Evolutionary conservation across 2,797 vertebrate genomes (phyloP).

Genomic region (Propithecus deckenii): DNA sequence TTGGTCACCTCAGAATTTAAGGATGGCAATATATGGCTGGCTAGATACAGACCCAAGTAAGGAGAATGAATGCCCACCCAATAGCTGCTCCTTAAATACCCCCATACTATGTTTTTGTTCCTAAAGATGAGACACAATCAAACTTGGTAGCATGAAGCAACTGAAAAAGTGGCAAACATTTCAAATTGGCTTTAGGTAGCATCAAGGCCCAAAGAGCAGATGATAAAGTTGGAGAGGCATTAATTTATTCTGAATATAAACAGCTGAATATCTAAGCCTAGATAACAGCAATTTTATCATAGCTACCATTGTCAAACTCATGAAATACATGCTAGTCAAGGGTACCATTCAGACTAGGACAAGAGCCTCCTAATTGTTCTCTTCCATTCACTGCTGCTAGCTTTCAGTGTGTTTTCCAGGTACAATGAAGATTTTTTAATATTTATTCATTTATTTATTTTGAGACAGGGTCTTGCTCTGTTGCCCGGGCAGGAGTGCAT

Average conservation of each 20-base stretch:
- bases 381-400: background rate
- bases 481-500: background rate
- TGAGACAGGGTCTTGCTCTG: background rate
- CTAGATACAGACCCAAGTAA: background rate
- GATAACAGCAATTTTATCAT: background rate
- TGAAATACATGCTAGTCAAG: background rate
- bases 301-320: background rate
- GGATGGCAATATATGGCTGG: background rate
- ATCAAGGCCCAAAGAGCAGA: background rate
- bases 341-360: background rate
- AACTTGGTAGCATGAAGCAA: background rate
- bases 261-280: background rate
- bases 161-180: background rate
- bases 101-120: background rate
- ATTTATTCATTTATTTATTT: background rate
- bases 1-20: background rate
- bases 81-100: background rate
- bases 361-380: background rate
- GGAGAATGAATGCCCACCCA: background rate
- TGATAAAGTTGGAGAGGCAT: background rate
- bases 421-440: slow-evolving; percentile 8
- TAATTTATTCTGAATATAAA: background rate
- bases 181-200: background rate
- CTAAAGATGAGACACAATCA: background rate
- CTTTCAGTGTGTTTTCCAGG: background rate